Conservation (phyloP, 2,113 vertebrate genomes). For the Paraplagusia blochii region DNA sequence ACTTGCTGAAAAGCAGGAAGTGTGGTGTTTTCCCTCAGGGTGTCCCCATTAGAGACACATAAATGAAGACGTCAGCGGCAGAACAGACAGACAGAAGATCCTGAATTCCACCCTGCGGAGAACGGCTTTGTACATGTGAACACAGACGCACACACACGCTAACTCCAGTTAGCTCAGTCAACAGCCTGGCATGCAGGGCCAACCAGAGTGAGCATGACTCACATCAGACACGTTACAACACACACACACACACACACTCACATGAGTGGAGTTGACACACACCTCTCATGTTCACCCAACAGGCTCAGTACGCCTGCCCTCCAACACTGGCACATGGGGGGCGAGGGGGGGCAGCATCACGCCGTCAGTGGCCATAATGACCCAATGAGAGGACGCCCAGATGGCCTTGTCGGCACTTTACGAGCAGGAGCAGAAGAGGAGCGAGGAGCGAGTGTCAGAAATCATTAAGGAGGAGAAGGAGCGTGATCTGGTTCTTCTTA, state of each 20-base stretch:
- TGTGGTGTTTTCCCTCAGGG: constrained; percentile 37
- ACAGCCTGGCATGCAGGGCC: constrained; percentile 66
- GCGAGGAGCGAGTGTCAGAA: constrained; percentile 63
- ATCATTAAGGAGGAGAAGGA: constrained; percentile 67
- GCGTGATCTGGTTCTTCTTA: constrained; percentile 72
- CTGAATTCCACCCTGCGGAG: constrained; percentile 60
- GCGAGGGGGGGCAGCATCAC: constrained; percentile 52
- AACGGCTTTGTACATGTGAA: constrained; percentile 68
- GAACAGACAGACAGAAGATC: constrained; percentile 52
- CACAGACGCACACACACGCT: constrained; percentile 58
- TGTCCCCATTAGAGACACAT: constrained; percentile 52
- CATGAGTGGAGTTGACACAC: constrained; percentile 17
- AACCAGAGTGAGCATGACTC: constrained; percentile 66
- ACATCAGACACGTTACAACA: constrained; percentile 54
- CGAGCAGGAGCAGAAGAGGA: constrained; percentile 51
- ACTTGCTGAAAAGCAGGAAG: constrained; percentile 50
- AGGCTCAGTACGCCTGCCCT: constrained; percentile 50
- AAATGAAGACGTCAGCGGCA: constrained; percentile 63
- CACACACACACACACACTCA: constrained; percentile 26
- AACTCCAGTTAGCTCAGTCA: constrained; percentile 59
- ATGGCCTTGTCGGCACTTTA: constrained; percentile 56
- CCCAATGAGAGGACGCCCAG: constrained; percentile 72
- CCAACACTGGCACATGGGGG: constrained; percentile 66
- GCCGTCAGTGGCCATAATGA: constrained; percentile 52
- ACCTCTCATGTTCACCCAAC: constrained; percentile 48